Evolutionary conservation across 2,888 invertebrate genomes (phyloP).

Genomic region (Cecidostiba fungosa): DNA sequence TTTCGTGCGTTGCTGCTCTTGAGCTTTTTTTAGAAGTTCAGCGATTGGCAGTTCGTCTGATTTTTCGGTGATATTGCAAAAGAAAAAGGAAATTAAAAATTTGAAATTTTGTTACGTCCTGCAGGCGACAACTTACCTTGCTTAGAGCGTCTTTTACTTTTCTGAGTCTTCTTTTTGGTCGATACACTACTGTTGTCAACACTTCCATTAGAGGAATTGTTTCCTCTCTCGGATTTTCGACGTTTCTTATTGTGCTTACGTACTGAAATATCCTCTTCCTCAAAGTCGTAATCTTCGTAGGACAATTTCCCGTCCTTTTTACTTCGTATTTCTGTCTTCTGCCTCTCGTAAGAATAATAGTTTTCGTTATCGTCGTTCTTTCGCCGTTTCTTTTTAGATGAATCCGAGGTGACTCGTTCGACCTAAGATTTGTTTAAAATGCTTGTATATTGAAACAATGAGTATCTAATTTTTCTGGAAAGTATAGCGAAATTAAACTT

Average conservation of each 20-base stretch:
- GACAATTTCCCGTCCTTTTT: conserved; percentile 56
- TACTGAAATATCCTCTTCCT: conserved; percentile 54
- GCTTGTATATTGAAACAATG: neutral
- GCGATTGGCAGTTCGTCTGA: conserved; percentile 75
- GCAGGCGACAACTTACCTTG: conserved; percentile 15
- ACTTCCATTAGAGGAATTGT: conserved; percentile 49
- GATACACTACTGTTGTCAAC: conserved; percentile 40
- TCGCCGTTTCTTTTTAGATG: conserved; percentile 34
- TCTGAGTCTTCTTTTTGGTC: conserved; percentile 34
- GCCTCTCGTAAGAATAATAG: conserved; percentile 58
- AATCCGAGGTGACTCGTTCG: conserved; percentile 36
- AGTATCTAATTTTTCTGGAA: too few relatives aligned
- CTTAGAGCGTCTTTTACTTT: conserved; percentile 23
- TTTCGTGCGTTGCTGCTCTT: conserved; percentile 71
- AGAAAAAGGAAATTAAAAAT: too few relatives aligned
- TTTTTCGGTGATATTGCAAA: neutral
- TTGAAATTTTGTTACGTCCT: too few relatives aligned
- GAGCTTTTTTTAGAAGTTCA: conserved; percentile 74
- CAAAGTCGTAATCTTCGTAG: conserved; percentile 49
- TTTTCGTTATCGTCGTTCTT: conserved; percentile 59
- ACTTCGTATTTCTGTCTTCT: conserved; percentile 40
- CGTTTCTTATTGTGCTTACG: conserved; percentile 36
- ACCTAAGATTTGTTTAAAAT: neutral
- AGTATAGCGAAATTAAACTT: neutral
- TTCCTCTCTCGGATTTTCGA: conserved; percentile 52